Percentiles rank a stretch among this genome's conserved stretches.
phyloP scores from a whole-genome alignment of 2,113 vertebrate species.

The Vulpes vulpes region DNA sequence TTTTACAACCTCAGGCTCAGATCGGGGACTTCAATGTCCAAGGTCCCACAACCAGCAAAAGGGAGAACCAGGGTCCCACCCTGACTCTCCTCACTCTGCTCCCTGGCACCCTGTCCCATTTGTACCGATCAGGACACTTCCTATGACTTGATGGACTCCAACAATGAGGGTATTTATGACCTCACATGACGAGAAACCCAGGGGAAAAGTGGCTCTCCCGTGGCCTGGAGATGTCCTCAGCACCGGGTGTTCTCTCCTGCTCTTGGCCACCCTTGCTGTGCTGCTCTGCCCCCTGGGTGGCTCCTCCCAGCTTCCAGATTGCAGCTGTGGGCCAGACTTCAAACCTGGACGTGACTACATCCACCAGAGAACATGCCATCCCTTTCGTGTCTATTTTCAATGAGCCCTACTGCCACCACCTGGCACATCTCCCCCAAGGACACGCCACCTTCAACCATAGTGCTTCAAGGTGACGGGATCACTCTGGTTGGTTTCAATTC shows the following conservation, averaged over 20 bases:
- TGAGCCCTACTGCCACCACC: not conserved
- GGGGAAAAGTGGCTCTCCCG: not conserved
- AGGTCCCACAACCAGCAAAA: not conserved
- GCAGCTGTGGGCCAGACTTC: not conserved
- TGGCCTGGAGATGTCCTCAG: not conserved
- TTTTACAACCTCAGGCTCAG: not conserved
- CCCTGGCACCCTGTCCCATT: accelerated
- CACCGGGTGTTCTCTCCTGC: not conserved
- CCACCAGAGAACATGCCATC: not conserved
- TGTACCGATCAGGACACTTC: not conserved
- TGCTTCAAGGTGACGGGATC: not conserved
- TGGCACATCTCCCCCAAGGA: no score
- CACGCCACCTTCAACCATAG: not conserved
- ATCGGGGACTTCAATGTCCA: not conserved
- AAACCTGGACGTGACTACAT: not conserved
- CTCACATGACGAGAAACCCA: not conserved
- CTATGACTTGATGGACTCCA: not conserved
- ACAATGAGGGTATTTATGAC: not conserved
- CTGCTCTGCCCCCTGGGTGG: not conserved
- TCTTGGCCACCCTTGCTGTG: not conserved
- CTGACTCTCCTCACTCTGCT: not conserved
- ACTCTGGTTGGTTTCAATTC: not conserved
- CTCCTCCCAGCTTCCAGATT: not conserved
- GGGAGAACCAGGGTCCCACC: not conserved
- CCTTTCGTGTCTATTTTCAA: not conserved